Conservation (phyloP, 2,888 invertebrate genomes). For the Laothoe populi region DNA sequence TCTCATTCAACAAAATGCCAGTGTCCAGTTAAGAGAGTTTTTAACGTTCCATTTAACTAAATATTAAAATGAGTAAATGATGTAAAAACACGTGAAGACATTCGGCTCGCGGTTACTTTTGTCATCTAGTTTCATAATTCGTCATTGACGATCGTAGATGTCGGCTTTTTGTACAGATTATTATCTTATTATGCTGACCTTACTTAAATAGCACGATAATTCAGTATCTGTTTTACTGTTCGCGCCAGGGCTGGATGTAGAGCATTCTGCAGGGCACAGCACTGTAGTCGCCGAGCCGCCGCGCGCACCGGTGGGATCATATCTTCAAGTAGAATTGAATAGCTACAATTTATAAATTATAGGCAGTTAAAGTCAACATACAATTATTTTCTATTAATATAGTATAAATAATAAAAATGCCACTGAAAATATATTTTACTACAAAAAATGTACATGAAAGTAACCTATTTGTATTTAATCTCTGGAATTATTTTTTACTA, state of each 20-base stretch:
- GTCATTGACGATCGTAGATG: slow-evolving; percentile 64
- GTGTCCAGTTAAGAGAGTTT: neutral
- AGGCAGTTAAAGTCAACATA: no score
- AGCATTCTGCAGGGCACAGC: no score
- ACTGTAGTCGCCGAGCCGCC: no score
- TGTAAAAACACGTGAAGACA: slow-evolving; percentile 58
- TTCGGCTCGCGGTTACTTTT: slow-evolving; percentile 48
- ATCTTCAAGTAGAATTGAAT: no score
- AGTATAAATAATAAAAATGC: no score
- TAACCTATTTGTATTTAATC: no score
- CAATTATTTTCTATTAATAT: no score
- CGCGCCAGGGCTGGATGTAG: slow-evolving; percentile 12
- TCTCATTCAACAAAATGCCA: neutral
- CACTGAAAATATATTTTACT: no score
- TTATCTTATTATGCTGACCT: slow-evolving; percentile 61
- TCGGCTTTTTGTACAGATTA: slow-evolving; percentile 57
- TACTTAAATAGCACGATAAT: slow-evolving; percentile 59
- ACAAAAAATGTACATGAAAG: no score
- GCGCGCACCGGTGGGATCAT: no score
- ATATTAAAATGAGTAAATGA: slow-evolving; percentile 34
- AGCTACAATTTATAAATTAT: no score
- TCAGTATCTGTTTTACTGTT: slow-evolving; percentile 43
- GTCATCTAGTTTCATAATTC: slow-evolving; percentile 62
- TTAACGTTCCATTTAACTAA: neutral
- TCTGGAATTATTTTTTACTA: no score